A percentile compares a stretch with the other conserved stretches of the same genome.
phyloP scores from a whole-genome alignment of 2,888 invertebrate genomes.

The Lysandra bellargus region DNA sequence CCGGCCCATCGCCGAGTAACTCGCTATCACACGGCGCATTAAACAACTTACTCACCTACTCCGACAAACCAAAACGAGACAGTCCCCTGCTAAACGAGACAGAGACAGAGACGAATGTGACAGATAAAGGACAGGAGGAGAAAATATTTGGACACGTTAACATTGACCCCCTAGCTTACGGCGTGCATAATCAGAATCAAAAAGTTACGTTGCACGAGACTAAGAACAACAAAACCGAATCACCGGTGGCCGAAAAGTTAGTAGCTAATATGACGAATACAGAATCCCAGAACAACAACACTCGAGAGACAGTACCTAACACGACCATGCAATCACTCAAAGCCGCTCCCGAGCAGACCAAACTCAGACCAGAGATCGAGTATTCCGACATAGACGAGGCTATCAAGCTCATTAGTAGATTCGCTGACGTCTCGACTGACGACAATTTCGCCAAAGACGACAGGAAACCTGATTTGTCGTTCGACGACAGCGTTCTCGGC shows the following conservation, averaged over 20 bases:
- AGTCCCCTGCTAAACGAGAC: slow-evolving; percentile 58
- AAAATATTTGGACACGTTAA: slow-evolving; percentile 70
- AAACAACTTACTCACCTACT: slow-evolving; percentile 56
- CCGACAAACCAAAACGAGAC: slow-evolving; percentile 74
- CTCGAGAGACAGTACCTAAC: slow-evolving; percentile 38
- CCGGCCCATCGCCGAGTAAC: slow-evolving; percentile 48
- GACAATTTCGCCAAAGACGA: slow-evolving; percentile 70
- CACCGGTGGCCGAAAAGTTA: slow-evolving; percentile 28
- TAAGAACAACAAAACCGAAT: slow-evolving; percentile 41
- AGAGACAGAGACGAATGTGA: slow-evolving; percentile 50
- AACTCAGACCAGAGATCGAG: slow-evolving; percentile 73
- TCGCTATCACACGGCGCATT: slow-evolving; percentile 59
- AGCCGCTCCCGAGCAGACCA: slow-evolving; percentile 58
- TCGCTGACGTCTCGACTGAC: slow-evolving; percentile 75
- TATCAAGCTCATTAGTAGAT: slow-evolving; percentile 73
- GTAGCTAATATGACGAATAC: slow-evolving; percentile 31
- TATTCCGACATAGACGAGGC: slow-evolving; percentile 75
- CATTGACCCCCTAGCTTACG: slow-evolving; percentile 64
- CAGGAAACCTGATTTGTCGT: slow-evolving; percentile 53
- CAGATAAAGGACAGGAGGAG: slow-evolving; percentile 71
- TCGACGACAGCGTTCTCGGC: slow-evolving; percentile 66
- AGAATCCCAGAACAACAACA: slow-evolving; percentile 44
- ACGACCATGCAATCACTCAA: slow-evolving; percentile 50
- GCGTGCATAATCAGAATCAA: slow-evolving; percentile 51
- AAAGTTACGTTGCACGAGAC: slow-evolving; percentile 38